phyloP scores from a whole-genome alignment of 1,140 invertebrate species.

The Odontomachus brunneus region DNA sequence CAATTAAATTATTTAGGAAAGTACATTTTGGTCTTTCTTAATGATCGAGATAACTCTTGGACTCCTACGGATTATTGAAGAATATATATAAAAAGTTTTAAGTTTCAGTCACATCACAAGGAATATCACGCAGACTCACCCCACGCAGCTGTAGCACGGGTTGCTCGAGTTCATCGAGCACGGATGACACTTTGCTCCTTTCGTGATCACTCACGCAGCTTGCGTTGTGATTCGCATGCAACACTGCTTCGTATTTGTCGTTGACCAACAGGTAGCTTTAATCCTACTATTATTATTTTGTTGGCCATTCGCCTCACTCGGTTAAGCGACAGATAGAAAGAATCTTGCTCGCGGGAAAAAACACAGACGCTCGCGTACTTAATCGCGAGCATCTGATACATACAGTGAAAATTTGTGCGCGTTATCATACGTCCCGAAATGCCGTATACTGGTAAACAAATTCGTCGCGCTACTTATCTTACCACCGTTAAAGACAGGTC shows the following conservation, averaged over 20 bases:
- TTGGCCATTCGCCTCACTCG: not conserved
- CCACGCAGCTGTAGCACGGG: not conserved
- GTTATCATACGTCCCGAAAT: slow-evolving; percentile 13
- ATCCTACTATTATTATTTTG: not conserved
- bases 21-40: not conserved
- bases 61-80: not conserved
- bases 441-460: not conserved
- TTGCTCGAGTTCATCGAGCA: not conserved
- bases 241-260: not conserved
- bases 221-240: too few species aligned
- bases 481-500: slow-evolving; percentile 15
- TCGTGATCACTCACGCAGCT: not conserved
- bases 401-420: slow-evolving; percentile 6
- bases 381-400: not conserved
- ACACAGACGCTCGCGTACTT: not conserved
- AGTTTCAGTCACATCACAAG: not conserved
- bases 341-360: not conserved
- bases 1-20: slow-evolving; percentile 14
- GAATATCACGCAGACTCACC: not conserved
- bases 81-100: not conserved
- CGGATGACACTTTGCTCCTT: not conserved
- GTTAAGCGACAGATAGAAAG: not conserved
- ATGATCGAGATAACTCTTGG: not conserved
- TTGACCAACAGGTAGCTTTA: not conserved
- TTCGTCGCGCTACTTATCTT: slow-evolving; percentile 51